These are phyloP conservation scores for Stigmatopora argus DNA, from an alignment of 2,113 vertebrate species.

Conservation along the genomic window DNA sequence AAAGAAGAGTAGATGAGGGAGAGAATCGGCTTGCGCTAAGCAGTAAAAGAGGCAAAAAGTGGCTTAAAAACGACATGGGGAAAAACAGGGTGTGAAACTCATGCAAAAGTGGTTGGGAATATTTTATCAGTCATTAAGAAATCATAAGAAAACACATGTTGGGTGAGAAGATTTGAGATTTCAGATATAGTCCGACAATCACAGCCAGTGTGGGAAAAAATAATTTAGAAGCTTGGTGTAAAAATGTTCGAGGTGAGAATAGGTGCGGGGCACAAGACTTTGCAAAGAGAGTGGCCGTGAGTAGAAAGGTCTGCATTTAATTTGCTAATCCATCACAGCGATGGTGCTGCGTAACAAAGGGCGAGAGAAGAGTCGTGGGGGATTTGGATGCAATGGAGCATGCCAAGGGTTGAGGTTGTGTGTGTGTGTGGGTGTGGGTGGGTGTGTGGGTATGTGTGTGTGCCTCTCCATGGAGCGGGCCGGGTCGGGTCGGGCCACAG, in stretches of 20 bases:
- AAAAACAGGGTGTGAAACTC: neutral
- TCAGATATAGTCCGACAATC: constrained; percentile 35
- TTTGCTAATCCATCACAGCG: constrained; percentile 67
- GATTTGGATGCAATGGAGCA: constrained; percentile 58
- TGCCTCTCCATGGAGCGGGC: constrained; percentile 51
- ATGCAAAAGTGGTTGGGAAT: neutral
- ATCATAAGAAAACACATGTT: too few relatives aligned
- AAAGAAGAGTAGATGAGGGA: constrained; percentile 22
- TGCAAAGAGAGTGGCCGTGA: constrained; percentile 40
- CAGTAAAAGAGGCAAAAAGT: constrained; percentile 7
- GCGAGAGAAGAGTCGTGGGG: constrained; percentile 48
- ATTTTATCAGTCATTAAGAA: neutral
- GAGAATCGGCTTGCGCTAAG: constrained; percentile 9
- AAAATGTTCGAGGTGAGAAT: constrained; percentile 26
- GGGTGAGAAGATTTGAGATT: too few relatives aligned
- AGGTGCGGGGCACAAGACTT: constrained; percentile 38
- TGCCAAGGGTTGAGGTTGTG: constrained; percentile 44
- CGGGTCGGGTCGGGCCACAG: constrained; percentile 44
- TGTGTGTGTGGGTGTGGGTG: too few relatives aligned
- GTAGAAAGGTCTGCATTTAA: constrained; percentile 62
- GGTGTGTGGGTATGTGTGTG: constrained; percentile 3
- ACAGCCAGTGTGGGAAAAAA: constrained; percentile 42
- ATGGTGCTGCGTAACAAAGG: constrained; percentile 57
- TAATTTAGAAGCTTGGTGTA: constrained; percentile 9
- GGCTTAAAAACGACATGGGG: neutral